These are phyloP conservation scores for Arctia plantaginis DNA, from an alignment of 2,888 invertebrate species.

Conservation along the genomic window DNA sequence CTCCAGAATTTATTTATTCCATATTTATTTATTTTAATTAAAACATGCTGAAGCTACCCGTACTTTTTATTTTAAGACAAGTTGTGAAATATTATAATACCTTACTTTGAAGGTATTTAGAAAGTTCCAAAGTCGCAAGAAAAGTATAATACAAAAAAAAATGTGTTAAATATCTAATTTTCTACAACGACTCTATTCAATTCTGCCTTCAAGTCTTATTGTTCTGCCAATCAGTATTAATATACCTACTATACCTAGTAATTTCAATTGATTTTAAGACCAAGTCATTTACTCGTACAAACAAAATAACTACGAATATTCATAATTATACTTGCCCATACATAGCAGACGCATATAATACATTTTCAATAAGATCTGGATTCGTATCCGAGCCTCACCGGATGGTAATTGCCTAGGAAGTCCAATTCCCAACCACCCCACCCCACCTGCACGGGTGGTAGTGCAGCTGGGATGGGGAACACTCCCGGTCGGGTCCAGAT, in stretches of 20 bases:
- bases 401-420: slow-evolving; percentile 82
- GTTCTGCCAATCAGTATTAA: neutral
- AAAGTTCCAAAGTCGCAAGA: no score
- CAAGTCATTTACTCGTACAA: neutral
- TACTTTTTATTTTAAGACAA: no score
- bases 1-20: no score
- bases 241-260: neutral
- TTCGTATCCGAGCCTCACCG: slow-evolving; percentile 58
- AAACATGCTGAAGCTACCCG: no score
- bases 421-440: slow-evolving; percentile 63
- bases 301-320: slow-evolving; percentile 10
- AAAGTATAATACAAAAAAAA: no score
- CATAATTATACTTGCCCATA: slow-evolving; percentile 26
- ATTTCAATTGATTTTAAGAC: neutral
- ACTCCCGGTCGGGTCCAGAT: slow-evolving; percentile 63
- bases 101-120: no score
- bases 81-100: no score
- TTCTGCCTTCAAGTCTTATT: neutral
- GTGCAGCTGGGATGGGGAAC: slow-evolving; percentile 21
- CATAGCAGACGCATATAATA: slow-evolving; percentile 43
- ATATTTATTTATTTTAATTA: no score
- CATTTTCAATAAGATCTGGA: slow-evolving; percentile 61
- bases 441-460: slow-evolving; percentile 49
- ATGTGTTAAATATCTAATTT: no score
- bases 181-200: no score